Percentiles rank a stretch among this genome's conserved stretches.
These are phyloP conservation scores for Drosophila willistoni DNA, from an alignment of 1,140 invertebrate genomes.

Conservation along the genomic window DNA sequence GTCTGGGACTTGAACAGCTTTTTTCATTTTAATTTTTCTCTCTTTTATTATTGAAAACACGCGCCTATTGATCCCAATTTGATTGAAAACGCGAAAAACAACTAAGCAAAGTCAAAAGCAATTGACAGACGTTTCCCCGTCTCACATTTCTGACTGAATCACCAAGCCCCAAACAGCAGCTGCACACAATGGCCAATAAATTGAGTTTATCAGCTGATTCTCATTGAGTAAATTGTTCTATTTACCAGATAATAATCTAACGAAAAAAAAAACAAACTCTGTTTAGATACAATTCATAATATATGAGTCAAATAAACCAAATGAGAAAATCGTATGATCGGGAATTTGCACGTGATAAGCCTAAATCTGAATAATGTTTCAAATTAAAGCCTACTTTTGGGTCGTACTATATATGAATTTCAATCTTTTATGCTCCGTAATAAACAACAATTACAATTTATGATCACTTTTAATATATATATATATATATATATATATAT, in stretches of 20 bases:
- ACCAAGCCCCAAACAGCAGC: no score
- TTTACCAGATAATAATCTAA: constrained; percentile 1
- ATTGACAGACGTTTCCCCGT: constrained; percentile 14
- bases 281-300: no score
- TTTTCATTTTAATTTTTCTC: neutral
- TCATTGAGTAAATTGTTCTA: constrained; percentile 12
- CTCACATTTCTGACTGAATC: neutral
- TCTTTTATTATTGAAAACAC: constrained; percentile 16
- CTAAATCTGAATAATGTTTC: neutral
- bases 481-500: no score
- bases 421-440: no score
- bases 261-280: neutral
- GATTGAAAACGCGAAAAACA: constrained; percentile 4
- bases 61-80: constrained; percentile 11
- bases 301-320: no score
- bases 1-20: constrained; percentile 8
- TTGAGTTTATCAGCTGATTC: constrained; percentile 20
- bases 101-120: constrained; percentile 10
- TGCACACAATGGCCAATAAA: constrained; percentile 17
- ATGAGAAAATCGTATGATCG: no score
- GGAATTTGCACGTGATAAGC: no score
- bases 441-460: no score
- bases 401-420: constrained; percentile 57
- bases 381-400: neutral
- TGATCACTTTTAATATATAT: no score